Conservation (phyloP, 1,140 invertebrate genomes). For the Drosophila neocordata region DNA sequence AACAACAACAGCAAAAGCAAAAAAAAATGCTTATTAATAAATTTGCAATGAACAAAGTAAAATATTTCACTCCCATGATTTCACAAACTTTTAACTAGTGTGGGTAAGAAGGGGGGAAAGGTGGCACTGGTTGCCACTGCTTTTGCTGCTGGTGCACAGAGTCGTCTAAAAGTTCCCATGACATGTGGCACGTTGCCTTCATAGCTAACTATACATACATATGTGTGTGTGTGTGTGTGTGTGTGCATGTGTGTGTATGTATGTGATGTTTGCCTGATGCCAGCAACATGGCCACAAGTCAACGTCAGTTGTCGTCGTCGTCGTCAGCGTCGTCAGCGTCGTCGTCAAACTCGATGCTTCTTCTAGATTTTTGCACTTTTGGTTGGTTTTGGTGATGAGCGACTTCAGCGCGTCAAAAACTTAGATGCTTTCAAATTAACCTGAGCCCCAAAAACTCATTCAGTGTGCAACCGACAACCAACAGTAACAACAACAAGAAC, state of each 20-base stretch:
- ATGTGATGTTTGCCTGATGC: conserved; percentile 28
- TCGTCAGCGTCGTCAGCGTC: too few relatives aligned
- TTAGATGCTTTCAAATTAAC: conserved; percentile 77
- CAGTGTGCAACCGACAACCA: conserved; percentile 34
- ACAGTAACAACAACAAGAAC: not conserved
- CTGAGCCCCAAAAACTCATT: conserved; percentile 40
- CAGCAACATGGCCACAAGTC: conserved; percentile 59
- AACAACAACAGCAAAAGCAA: conserved; percentile 12
- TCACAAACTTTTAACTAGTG: conserved; percentile 48
- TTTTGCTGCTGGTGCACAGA: conserved; percentile 17
- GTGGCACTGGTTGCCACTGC: not conserved
- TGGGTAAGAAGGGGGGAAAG: not conserved
- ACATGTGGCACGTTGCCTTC: conserved; percentile 64
- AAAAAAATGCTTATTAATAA: conserved; percentile 70
- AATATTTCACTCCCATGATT: conserved; percentile 77
- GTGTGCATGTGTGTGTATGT: conserved; percentile 23
- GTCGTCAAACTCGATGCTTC: not conserved
- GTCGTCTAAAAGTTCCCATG: conserved; percentile 69
- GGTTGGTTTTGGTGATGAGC: conserved; percentile 1
- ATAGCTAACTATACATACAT: not conserved
- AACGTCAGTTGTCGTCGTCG: conserved; percentile 50
- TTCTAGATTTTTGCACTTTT: not conserved
- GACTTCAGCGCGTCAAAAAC: conserved; percentile 63
- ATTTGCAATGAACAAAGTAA: conserved; percentile 71
- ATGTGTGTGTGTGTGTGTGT: conserved; percentile 21